phyloP scores from a whole-genome alignment of 2,113 vertebrate genomes.

The Pipa parva region DNA sequence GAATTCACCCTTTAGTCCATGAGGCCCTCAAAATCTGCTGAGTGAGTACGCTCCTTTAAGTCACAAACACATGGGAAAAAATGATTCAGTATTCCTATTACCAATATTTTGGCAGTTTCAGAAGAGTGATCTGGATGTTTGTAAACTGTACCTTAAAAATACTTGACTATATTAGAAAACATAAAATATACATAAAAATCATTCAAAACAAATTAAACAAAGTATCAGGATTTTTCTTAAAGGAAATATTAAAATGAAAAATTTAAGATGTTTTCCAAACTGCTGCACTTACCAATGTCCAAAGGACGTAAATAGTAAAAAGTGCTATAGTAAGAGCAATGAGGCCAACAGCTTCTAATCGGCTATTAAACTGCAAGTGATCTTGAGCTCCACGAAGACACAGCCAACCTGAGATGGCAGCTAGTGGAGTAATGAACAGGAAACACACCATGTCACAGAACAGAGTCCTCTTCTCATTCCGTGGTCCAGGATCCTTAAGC shows the following conservation, averaged over 20 bases:
- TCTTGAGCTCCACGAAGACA: slow-evolving; percentile 90
- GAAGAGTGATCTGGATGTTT: too few species aligned
- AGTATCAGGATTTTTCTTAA: too few species aligned
- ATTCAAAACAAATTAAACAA: too few species aligned
- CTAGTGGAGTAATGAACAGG: slow-evolving; percentile 89
- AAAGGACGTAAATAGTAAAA: slow-evolving; percentile 94
- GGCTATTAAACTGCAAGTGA: slow-evolving; percentile 86
- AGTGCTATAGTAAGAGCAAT: slow-evolving; percentile 94
- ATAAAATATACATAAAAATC: too few species aligned
- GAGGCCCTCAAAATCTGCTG: too few species aligned
- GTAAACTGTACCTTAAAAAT: too few species aligned
- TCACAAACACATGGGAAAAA: too few species aligned
- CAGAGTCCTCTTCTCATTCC: slow-evolving; percentile 88
- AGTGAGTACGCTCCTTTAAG: too few species aligned
- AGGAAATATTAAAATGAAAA: background rate
- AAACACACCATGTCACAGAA: slow-evolving; percentile 96
- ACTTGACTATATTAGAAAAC: too few species aligned
- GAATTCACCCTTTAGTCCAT: too few species aligned
- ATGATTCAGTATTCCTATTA: too few species aligned
- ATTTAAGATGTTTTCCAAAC: background rate
- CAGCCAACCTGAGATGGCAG: slow-evolving; percentile 92
- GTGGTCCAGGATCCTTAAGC: slow-evolving; percentile 84
- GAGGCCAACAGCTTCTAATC: slow-evolving; percentile 89
- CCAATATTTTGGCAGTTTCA: too few species aligned
- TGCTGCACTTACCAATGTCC: slow-evolving; percentile 84